Conservation (phyloP, 2,888 invertebrate species). For the Tridacna gigas region DNA sequence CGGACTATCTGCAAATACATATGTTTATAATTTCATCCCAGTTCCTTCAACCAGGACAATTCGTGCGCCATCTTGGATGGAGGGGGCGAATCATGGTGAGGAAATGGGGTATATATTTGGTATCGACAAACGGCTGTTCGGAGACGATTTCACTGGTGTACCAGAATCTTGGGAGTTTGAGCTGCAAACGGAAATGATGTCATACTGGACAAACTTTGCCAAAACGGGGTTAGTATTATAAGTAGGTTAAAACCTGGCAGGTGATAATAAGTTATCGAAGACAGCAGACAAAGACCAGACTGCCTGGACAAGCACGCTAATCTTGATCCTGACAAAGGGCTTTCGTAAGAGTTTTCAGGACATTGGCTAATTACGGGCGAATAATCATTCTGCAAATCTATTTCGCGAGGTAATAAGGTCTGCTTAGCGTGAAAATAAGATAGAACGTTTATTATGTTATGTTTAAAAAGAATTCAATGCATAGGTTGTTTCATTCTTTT, state of each 20-base stretch:
- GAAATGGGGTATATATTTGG: slow-evolving; percentile 32
- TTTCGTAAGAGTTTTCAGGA: too few relatives aligned
- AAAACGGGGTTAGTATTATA: slow-evolving; percentile 25
- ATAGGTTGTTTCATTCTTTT: too few relatives aligned
- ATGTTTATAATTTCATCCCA: slow-evolving; percentile 23
- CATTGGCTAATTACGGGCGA: too few relatives aligned
- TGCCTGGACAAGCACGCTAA: too few relatives aligned
- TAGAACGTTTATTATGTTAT: too few relatives aligned
- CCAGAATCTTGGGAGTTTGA: slow-evolving; percentile 17
- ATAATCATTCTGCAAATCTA: too few relatives aligned
- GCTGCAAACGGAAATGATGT: slow-evolving; percentile 12
- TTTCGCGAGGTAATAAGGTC: too few relatives aligned
- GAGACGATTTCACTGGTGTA: background rate
- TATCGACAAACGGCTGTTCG: background rate
- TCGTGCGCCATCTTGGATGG: slow-evolving; percentile 26
- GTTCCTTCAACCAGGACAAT: slow-evolving; percentile 5
- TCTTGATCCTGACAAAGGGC: too few relatives aligned
- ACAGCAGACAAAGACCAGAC: too few relatives aligned
- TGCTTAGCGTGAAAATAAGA: too few relatives aligned
- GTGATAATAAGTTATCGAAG: background rate
- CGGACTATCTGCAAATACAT: background rate
- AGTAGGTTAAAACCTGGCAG: background rate
- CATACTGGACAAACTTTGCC: slow-evolving; percentile 34
- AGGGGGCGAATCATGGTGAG: slow-evolving; percentile 15
- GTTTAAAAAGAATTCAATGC: too few relatives aligned